phyloP scores from a whole-genome alignment of 2,113 vertebrate species.

The Lycaon pictus region DNA sequence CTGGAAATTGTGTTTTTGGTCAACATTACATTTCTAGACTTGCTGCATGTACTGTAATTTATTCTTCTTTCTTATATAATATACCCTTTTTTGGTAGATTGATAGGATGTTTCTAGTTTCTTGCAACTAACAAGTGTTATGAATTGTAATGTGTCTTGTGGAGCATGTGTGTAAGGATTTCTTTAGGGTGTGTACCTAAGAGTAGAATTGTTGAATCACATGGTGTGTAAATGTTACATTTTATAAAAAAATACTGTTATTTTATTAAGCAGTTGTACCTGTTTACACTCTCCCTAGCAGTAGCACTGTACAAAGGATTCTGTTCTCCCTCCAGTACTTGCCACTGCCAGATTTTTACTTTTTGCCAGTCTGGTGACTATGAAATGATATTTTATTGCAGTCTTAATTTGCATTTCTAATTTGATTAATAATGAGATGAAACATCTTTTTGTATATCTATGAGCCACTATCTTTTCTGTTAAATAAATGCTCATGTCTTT shows the following conservation, averaged over 20 bases:
- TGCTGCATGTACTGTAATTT: not conserved
- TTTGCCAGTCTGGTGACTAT: slow-evolving; percentile 32
- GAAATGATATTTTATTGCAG: not conserved
- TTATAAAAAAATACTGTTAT: not conserved
- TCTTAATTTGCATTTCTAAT: slow-evolving; percentile 45
- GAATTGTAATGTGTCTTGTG: not conserved
- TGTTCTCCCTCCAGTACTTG: not conserved
- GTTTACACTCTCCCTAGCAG: not conserved
- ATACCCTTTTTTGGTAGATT: not conserved
- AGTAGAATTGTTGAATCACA: not conserved
- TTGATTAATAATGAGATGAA: slow-evolving; percentile 22
- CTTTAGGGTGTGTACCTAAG: not conserved
- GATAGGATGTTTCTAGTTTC: not conserved
- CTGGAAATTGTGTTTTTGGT: slow-evolving; percentile 23
- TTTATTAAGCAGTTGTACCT: not conserved
- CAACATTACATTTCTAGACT: not conserved
- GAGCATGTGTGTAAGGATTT: not conserved
- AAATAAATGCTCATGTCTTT: slow-evolving; percentile 46
- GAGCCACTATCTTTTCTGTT: slow-evolving; percentile 2
- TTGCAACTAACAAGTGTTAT: not conserved
- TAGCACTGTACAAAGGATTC: not conserved
- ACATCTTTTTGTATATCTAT: not conserved
- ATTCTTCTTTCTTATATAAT: not conserved
- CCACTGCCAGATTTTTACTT: slow-evolving; percentile 15
- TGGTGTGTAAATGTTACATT: not conserved